These are phyloP conservation scores for Myotis davidii DNA, from an alignment of 2,113 vertebrate genomes.

Conservation along the genomic window DNA sequence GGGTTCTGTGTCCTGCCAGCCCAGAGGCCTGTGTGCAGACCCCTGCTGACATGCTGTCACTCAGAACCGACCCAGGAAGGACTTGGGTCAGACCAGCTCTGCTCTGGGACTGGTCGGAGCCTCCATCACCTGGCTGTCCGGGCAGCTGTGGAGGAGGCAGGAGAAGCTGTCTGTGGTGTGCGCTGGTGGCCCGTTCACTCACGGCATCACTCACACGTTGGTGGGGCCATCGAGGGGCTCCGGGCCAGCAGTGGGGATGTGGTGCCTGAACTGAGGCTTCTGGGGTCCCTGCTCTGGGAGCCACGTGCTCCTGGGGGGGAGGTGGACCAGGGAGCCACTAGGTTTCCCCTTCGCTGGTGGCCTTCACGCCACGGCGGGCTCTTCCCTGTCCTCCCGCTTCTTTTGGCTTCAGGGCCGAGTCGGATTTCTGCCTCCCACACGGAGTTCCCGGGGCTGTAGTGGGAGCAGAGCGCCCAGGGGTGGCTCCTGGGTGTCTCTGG, in stretches of 20 bases:
- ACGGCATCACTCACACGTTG: neutral
- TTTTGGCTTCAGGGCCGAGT: neutral
- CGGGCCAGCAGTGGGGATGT: too few relatives aligned
- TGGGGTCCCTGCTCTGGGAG: neutral
- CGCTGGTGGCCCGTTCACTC: too few relatives aligned
- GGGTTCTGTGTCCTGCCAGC: too few relatives aligned
- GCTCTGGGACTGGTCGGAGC: neutral
- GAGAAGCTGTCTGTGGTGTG: rapidly evolving
- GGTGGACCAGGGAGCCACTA: too few relatives aligned
- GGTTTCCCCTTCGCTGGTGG: neutral
- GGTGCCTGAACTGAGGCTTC: rapidly evolving
- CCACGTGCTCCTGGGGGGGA: rapidly evolving
- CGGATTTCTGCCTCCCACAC: neutral
- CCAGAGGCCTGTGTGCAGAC: too few relatives aligned
- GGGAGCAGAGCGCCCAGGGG: neutral
- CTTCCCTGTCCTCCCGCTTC: neutral
- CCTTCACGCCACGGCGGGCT: neutral
- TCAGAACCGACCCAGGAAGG: neutral
- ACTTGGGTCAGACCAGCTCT: neutral
- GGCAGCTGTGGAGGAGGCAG: neutral
- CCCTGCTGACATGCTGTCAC: too few relatives aligned
- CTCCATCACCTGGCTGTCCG: neutral
- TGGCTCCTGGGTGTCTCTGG: neutral
- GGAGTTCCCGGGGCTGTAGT: neutral
- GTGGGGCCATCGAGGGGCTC: neutral